A percentile compares a stretch with the other conserved stretches of the same genome.
phyloP scores from a whole-genome alignment of 2,797 vertebrate genomes.

The Aeoliscus strigatus region DNA sequence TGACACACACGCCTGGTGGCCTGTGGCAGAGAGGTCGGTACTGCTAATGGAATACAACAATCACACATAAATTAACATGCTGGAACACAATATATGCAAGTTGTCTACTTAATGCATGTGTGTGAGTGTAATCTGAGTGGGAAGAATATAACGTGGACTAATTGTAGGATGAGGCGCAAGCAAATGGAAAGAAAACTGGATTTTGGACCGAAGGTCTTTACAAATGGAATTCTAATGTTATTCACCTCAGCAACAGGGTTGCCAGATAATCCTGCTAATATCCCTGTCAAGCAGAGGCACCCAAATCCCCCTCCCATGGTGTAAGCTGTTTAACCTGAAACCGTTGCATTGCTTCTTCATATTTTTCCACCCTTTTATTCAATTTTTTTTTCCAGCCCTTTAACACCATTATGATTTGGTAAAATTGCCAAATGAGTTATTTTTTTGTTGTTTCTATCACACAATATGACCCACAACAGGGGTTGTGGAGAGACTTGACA shows the following conservation, averaged over 20 bases:
- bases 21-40: constrained; percentile 41
- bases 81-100: constrained; percentile 5
- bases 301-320: constrained; percentile 48
- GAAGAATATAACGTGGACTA: constrained; percentile 33
- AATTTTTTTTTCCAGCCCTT: constrained; percentile 2
- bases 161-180: constrained; percentile 37
- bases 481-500: background rate
- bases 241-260: constrained; percentile 62
- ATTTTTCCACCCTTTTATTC: constrained; percentile 9
- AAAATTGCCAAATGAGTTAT: constrained; percentile 7
- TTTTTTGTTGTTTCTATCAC: background rate
- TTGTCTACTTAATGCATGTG: background rate
- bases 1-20: constrained; percentile 27
- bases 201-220: constrained; percentile 44
- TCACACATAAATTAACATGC: constrained; percentile 16
- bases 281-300: constrained; percentile 49
- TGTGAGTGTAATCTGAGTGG: constrained; percentile 25
- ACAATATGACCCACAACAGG: no score
- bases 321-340: constrained; percentile 65
- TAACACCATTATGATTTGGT: constrained; percentile 7
- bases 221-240: constrained; percentile 63
- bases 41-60: constrained; percentile 43
- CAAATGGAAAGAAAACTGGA: constrained; percentile 30
- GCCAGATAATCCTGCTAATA: constrained; percentile 70
- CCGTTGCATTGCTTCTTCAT: constrained; percentile 20